These are phyloP conservation scores for Bombus soroeensis DNA, from an alignment of 1,140 invertebrate species.

Conservation along the genomic window DNA sequence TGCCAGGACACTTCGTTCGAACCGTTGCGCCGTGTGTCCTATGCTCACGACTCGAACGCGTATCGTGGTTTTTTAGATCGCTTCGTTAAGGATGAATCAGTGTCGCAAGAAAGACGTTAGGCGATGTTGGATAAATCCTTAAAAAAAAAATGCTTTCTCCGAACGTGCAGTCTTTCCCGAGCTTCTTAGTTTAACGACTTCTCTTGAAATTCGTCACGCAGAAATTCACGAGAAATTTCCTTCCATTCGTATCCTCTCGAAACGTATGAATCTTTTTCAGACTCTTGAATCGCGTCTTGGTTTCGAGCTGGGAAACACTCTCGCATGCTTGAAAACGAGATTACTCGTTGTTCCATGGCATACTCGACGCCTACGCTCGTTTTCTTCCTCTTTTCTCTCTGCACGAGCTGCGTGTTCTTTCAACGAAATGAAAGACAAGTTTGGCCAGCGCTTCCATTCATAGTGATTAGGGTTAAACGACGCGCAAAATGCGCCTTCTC, in stretches of 20 bases:
- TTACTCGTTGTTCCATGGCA: neutral
- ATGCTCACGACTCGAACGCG: conserved; percentile 28
- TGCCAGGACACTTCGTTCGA: conserved; percentile 44
- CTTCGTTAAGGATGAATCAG: neutral
- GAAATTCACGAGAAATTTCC: no score
- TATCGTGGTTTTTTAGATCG: conserved; percentile 13
- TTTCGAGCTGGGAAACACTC: neutral
- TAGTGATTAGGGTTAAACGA: conserved; percentile 14
- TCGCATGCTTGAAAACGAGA: conserved; percentile 25
- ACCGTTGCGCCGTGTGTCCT: neutral
- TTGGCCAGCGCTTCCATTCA: conserved; percentile 22
- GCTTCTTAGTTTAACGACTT: no score
- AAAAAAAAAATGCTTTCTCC: no score
- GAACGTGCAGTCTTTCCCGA: no score
- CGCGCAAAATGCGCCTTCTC: conserved; percentile 40
- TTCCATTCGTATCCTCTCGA: no score
- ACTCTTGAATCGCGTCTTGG: neutral
- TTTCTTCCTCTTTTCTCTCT: neutral
- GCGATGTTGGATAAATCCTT: no score
- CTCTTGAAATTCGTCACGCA: no score
- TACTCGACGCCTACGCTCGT: conserved; percentile 17
- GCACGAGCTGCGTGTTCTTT: neutral
- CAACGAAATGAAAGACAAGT: neutral
- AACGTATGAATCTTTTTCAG: no score
- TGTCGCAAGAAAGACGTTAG: no score